Percentiles rank a stretch among this genome's conserved stretches.
Conservation (phyloP, 1,140 invertebrate genomes). For the Copidosoma floridanum region DNA sequence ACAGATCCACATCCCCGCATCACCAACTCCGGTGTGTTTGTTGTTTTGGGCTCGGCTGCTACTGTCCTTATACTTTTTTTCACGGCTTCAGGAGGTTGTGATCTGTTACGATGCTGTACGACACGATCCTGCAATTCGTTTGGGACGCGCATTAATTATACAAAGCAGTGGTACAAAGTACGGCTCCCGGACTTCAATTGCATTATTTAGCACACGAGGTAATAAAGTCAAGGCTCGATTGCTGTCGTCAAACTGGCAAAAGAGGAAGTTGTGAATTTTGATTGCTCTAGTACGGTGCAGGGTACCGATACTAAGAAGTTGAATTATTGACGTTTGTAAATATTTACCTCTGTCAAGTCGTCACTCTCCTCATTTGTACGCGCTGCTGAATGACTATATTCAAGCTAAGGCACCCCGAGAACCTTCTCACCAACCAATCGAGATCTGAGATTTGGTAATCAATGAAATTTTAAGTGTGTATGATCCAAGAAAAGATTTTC, state of each 20-base stretch:
- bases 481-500: background rate
- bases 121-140: background rate
- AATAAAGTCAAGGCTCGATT: too few species aligned
- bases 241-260: too few species aligned
- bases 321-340: background rate
- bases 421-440: background rate
- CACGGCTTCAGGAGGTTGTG: background rate
- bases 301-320: background rate
- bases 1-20: constrained; percentile 57
- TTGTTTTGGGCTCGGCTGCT: background rate
- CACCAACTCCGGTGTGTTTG: constrained; percentile 34
- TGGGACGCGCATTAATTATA: background rate
- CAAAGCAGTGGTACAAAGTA: too few species aligned
- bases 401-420: background rate
- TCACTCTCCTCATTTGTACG: background rate
- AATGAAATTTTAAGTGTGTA: too few species aligned
- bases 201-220: background rate
- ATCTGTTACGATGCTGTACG: background rate
- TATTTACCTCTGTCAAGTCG: background rate
- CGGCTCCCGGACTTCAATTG: background rate
- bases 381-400: background rate
- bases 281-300: background rate
- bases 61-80: background rate
- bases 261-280: background rate
- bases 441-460: too few species aligned